Base-by-base conservation (phyloP, 2,888 invertebrate genomes). In the Melinaea marsaeus region DNA sequence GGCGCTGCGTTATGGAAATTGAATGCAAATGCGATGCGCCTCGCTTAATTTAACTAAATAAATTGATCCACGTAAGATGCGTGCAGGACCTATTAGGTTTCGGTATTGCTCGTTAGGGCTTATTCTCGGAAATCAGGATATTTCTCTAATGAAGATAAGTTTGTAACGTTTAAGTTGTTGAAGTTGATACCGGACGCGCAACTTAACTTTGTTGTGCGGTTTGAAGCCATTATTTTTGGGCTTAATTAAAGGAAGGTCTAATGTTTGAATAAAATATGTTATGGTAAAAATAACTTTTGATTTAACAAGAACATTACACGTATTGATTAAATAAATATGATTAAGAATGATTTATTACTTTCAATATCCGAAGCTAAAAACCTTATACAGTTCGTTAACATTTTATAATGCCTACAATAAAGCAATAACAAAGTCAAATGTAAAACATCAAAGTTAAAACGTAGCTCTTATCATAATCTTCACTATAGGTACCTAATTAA, bases 31-130 rank as follows among this genome's bases (percentile, higher is more conserved):
- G 83, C 79, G 78, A 79, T 80, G 79, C 78, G 80, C 81, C 79
- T 79, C 81, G 80, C 85, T 88, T 90, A 88, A 89, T 88, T 88
- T 86, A 88, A 85, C 85, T 83, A 86, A 90, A 90, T 90, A 88
- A 86, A 89, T 88, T 80, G 86, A 83, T 83, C 81, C 79, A 68
- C 69, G 75, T 75, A 79, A 77, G 77, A 75, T 76, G 78, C 83
- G 78, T 80, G 84, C 81, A 75, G 72, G 65, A 72, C 73, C 74
- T 76, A 77, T 77, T 79, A 76, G 74, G 78, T 81, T 80, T 84
- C 82, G 81, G 85, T 83, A 81, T 81, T 79, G 81, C 75, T 75
- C 71, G 72, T 74, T 74, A 74, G 67, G 61, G 35, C 75, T 75
- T 75, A 73, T 76, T 79, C 74, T 75, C 74, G 69, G 72, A 71